Evolutionary conservation across 2,113 vertebrate genomes (phyloP).

Genomic region (Platichthys flesus): DNA sequence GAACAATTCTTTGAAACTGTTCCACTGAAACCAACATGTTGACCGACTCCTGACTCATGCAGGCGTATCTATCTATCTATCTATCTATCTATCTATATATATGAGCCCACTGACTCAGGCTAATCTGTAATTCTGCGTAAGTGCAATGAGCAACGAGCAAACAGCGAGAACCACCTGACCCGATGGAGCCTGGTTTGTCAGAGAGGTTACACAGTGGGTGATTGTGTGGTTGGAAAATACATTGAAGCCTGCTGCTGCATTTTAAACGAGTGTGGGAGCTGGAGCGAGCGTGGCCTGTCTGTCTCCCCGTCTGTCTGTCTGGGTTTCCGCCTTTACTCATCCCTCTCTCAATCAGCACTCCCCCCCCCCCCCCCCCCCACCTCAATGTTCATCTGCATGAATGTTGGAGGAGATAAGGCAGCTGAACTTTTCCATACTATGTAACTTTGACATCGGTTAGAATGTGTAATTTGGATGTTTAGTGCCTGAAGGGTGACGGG

Average conservation of each 20-base stretch:
- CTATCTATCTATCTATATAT: neutral
- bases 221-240: slow-evolving; percentile 61
- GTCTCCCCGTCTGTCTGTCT: slow-evolving; percentile 9
- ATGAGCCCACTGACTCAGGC: slow-evolving; percentile 55
- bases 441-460: slow-evolving; percentile 3
- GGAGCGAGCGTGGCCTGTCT: slow-evolving; percentile 21
- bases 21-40: slow-evolving; percentile 36
- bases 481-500: neutral
- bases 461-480: slow-evolving; percentile 25
- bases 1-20: slow-evolving; percentile 24
- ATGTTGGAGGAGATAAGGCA: slow-evolving; percentile 10
- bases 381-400: slow-evolving; percentile 7
- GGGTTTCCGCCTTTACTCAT: slow-evolving; percentile 47
- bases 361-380: slow-evolving; percentile 1
- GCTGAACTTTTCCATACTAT: slow-evolving; percentile 21
- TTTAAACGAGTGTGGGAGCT: slow-evolving; percentile 53
- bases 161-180: slow-evolving; percentile 31
- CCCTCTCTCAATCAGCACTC: slow-evolving; percentile 19
- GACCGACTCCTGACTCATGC: slow-evolving; percentile 39
- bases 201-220: slow-evolving; percentile 2
- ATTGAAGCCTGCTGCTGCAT: slow-evolving; percentile 29
- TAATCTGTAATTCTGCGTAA: slow-evolving; percentile 41
- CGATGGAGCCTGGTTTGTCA: slow-evolving; percentile 24
- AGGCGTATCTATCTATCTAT: neutral
- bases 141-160: slow-evolving; percentile 26